Evolutionary conservation across 2,888 invertebrate species (phyloP), one percentile per base, ranked within the genome.

Genomic region (Macroteleia sp.): DNA sequence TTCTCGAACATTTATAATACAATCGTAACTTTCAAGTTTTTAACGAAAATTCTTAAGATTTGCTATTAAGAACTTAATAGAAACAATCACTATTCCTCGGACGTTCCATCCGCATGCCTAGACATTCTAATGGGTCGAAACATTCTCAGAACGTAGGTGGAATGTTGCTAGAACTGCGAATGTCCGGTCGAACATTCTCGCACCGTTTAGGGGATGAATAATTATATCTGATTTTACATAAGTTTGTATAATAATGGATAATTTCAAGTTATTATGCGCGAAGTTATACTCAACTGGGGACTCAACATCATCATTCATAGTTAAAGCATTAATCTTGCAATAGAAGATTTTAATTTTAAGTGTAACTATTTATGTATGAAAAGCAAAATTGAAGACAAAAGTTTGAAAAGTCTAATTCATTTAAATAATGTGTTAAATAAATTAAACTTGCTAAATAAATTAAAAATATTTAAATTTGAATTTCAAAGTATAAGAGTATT

Each of bases 131-230:
- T 57, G 44, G 66, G 16, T 66, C 14, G 32, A 44, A 66, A 66
- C 66, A 66, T 66, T 66, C 66, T 54, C 17, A 14, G 42, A 66
- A 66, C 42, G 36, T 52, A 52, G 22, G 16, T 41, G 66, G 54
- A 66, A 54, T 54, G 66, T 66, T 54, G 52, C 32, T 36, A 44
- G 41, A 66, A 54, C 44, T 66, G 50, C 12, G 50, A 62, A 50
- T 62, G 66, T 66, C 66, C 66, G 44, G 62, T 16, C 14, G 14
- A 44, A 54, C 36, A 66, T 66, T 66, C 66, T 66, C 42, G 32
- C 19, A 3, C 30, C 22, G 16, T 54, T 66, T 54, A 44, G 12
- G 9, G 50, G n/a, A 54, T 44, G 48, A 62, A 50, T 62, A 50
- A 62, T 62, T 50, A 41, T 50, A 41, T 50, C 39, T 41, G 62